phyloP scores from a whole-genome alignment of 2,113 vertebrate species.

The Rhegmatorhina hoffmannsi region DNA sequence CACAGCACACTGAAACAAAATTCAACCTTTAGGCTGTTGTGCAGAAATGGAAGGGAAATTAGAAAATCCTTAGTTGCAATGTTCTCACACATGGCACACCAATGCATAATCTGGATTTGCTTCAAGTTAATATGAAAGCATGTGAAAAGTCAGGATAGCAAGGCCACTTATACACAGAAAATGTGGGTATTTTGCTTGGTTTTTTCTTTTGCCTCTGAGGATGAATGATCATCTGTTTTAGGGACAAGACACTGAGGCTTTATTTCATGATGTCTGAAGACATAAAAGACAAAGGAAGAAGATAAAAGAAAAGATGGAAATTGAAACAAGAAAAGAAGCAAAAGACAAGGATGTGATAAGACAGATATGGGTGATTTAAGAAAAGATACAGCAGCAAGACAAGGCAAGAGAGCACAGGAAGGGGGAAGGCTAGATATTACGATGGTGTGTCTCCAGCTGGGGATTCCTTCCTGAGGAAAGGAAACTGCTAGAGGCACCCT shows the following conservation, averaged over 20 bases:
- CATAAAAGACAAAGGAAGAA: neutral
- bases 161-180: neutral
- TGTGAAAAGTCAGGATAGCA: neutral
- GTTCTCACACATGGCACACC: neutral
- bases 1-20: neutral
- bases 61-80: neutral
- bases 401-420: neutral
- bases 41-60: neutral
- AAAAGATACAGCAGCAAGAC: neutral
- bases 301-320: neutral
- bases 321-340: neutral
- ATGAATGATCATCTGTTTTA: neutral
- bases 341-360: neutral
- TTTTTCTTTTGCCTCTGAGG: neutral
- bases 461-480: neutral
- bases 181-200: neutral
- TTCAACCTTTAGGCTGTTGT: neutral
- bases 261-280: neutral
- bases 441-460: neutral
- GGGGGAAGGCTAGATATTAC: neutral
- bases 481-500: neutral
- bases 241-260: neutral
- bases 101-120: neutral
- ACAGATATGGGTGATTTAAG: neutral
- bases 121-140: neutral